phyloP scores from a whole-genome alignment of 2,888 invertebrate genomes.

The Vesta saturnalis region DNA sequence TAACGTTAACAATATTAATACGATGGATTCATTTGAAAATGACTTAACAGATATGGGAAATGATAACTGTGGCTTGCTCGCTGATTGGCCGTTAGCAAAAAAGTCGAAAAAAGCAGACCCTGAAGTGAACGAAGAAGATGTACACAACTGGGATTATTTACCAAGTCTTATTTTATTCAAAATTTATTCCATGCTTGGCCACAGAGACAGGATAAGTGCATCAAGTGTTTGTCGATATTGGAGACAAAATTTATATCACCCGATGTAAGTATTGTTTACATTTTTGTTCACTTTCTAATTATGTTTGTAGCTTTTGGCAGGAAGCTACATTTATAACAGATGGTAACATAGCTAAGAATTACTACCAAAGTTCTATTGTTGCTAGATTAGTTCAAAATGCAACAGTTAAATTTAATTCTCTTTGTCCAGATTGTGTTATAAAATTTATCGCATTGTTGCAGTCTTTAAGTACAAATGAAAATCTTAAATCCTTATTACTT shows the following conservation, averaged over 20 bases:
- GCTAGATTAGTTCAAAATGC: constrained; percentile 56
- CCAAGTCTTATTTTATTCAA: constrained; percentile 59
- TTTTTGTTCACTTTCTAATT: constrained; percentile 36
- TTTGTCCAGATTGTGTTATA: constrained; percentile 55
- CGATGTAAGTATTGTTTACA: constrained; percentile 50
- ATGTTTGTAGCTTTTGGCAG: constrained; percentile 61
- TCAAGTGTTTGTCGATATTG: constrained; percentile 60
- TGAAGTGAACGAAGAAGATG: constrained; percentile 21
- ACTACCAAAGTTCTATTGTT: constrained; percentile 55
- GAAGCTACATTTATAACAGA: constrained; percentile 57
- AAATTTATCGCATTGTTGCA: constrained; percentile 58
- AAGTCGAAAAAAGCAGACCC: constrained; percentile 57
- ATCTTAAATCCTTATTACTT: constrained; percentile 56
- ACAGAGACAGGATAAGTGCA: constrained; percentile 57
- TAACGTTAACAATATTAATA: background rate
- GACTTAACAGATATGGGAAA: constrained; percentile 55
- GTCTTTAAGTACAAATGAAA: constrained; percentile 56
- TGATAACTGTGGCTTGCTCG: constrained; percentile 54
- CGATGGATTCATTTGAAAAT: background rate
- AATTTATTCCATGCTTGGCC: constrained; percentile 56
- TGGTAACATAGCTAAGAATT: constrained; percentile 53
- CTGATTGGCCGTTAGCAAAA: constrained; percentile 59
- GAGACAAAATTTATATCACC: constrained; percentile 59
- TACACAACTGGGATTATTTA: constrained; percentile 56
- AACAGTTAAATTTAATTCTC: constrained; percentile 55